Percentiles rank a stretch among this genome's conserved stretches.
Evolutionary conservation across 2,113 vertebrate species (phyloP).

Genomic region (Phoenicopterus ruber): DNA sequence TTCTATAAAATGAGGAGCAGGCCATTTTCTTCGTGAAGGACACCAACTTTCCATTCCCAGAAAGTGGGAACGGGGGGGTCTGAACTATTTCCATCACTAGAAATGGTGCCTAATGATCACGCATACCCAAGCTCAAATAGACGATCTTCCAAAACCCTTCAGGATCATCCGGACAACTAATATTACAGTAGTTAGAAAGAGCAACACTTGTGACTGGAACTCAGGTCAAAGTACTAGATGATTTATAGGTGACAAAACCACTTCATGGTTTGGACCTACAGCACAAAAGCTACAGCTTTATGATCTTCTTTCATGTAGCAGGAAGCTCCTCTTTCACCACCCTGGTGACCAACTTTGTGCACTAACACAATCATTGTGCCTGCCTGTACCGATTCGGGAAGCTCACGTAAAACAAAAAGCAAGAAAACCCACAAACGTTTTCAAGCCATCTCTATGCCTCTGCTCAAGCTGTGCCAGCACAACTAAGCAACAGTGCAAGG

Average conservation of each 20-base stretch:
- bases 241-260: neutral
- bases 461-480: neutral
- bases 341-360: neutral
- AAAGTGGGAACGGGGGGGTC: neutral
- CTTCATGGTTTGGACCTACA: neutral
- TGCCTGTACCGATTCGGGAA: neutral
- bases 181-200: neutral
- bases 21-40: neutral
- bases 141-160: neutral
- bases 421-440: neutral
- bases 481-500: neutral
- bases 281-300: neutral
- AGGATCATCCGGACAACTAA: neutral
- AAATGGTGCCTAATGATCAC: neutral
- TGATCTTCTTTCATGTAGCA: neutral
- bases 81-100: neutral
- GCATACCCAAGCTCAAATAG: neutral
- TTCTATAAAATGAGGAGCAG: neutral
- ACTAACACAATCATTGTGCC: neutral
- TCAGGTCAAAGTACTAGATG: neutral
- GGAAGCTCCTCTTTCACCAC: neutral
- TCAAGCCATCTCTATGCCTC: neutral
- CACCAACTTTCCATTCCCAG: neutral
- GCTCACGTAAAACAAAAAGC: neutral
- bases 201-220: neutral